Base-by-base conservation (phyloP, 2,113 vertebrate genomes). In the Labeo catla region DNA sequence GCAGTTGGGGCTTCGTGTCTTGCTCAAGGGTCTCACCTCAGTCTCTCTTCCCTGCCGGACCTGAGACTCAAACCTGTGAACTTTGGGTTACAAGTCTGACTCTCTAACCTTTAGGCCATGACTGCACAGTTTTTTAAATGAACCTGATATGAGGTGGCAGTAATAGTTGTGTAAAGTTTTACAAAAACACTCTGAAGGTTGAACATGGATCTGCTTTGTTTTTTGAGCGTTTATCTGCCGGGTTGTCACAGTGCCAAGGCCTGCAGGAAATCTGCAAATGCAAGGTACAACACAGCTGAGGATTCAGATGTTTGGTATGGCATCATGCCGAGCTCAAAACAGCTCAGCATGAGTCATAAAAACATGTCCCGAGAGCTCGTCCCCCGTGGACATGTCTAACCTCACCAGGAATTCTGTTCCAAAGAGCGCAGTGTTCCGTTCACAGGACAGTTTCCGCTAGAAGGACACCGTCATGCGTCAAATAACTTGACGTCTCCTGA, bases 191-290 rank as follows among this genome's bases (percentile, higher is more conserved):
- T 54, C 7, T 19, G 16, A 78, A 78, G 4, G 2, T 39, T 57
- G 16, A 78, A 39, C 7, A 52, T 12, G 6, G 2, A 77, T 77
- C 76, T 57, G 34, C 76, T 39, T 78, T 1, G 4, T 36, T 54
- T 77, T 50, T 72, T 39, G 0, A 52, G 49, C 28, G 19, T 12
- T 21, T 59, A 2, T 11, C 16, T 4, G 5, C 36, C 39, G 28
- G 2, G 76, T 78, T 78, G 50, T 76, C 68, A 72, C 39, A 73
- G 45, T 45, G 70, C 76, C 50, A 77, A 36, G 36, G 12, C 43
- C 79, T 81, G 79, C 43, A 49, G 79, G 59, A 81, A 66, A 81
- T 23, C 78, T 45, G 78, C 21, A 47, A 80, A 80, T 23, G 57
- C 8, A 63, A 50, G n/a, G 45, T 50, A 45, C 57, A 28, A 19